Base-by-base conservation (phyloP, 2,113 vertebrate genomes). In the Sinocyclocheilus maitianheensis region DNA sequence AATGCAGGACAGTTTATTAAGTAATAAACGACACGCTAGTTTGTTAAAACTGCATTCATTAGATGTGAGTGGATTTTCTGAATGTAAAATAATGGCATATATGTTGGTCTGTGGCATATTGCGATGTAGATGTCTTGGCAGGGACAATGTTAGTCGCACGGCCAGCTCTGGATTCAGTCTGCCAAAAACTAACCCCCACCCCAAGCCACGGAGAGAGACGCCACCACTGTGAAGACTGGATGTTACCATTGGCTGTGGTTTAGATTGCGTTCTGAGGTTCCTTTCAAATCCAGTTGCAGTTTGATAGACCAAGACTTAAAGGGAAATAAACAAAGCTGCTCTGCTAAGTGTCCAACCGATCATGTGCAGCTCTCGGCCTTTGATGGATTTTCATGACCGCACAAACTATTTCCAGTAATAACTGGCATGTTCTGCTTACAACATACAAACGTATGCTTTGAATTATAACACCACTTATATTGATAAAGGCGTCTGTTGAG, bases 341-440 rank as follows among this genome's bases (percentile, higher is more conserved):
- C 63, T 80, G 84, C 77, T 69, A 79, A 86, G 77, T 80, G 53
- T 75, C 77, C 69, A 60, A 75, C 65, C 43, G 85, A 71, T 72
- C 63, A 14, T 48, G 79, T 71, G 63, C 43, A 71, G 30, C 48
- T 80, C 43, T 9, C 43, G 7, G 43, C 43, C 43, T 43, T 8
- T 65, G 26, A 77, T 80, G 76, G 48, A 37, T 55, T 78, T 79
- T 67, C 46, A 79, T 5, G 58, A 14, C 77, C 22, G 11, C 34
- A 63, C 69, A 84, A 85, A 78, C 74, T 14, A 40, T 53, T 85
- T 85, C 84, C 84, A 85, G 46, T 71, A 83, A 83, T n/a, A 53
- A 53, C 24, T 53, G 26, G 30, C 30, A 4, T 60, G 53, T 51
- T 43, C 30, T 71, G 65, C 24, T 53, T 51, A 22, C 65, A 83